Conservation (phyloP, 2,888 invertebrate genomes). For the Orthonychiurus folsomi region DNA sequence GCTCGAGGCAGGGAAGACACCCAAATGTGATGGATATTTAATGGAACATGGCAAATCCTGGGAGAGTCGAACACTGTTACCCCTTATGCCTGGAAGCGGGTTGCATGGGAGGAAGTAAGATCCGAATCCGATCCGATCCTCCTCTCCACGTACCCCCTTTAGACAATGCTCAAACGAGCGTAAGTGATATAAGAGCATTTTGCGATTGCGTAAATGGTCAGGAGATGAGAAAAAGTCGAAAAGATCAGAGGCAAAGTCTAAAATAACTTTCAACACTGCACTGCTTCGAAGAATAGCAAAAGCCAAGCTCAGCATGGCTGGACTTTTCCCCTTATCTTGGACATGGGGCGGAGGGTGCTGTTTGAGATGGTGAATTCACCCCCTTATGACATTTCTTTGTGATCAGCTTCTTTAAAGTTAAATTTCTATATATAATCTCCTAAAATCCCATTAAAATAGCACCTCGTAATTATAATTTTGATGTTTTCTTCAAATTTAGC, state of each 20-base stretch:
- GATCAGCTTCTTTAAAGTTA: too few species aligned
- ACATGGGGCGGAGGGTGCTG: too few species aligned
- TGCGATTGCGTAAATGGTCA: constrained; percentile 29
- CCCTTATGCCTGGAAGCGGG: too few species aligned
- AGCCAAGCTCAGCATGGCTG: too few species aligned
- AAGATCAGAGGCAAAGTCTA: constrained; percentile 3
- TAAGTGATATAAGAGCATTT: constrained; percentile 27
- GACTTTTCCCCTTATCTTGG: constrained; percentile 15
- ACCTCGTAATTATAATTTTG: too few species aligned
- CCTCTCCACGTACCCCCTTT: background rate
- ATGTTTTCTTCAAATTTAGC: too few species aligned
- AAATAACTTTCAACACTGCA: background rate
- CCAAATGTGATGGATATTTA: constrained; percentile 37
- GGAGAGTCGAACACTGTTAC: constrained; percentile 23
- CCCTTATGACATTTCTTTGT: too few species aligned
- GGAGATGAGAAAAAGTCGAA: constrained; percentile 7
- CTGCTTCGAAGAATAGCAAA: constrained; percentile 16
- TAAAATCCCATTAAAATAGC: too few species aligned
- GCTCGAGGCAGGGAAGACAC: constrained; percentile 8
- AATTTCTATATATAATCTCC: too few species aligned
- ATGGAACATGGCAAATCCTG: constrained; percentile 35
- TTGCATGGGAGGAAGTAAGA: too few species aligned
- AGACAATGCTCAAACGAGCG: constrained; percentile 24
- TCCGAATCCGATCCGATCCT: background rate
- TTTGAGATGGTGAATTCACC: too few species aligned